Evolutionary conservation across 2,113 vertebrate genomes (phyloP).

Genomic region (Entelurus aequoreus): DNA sequence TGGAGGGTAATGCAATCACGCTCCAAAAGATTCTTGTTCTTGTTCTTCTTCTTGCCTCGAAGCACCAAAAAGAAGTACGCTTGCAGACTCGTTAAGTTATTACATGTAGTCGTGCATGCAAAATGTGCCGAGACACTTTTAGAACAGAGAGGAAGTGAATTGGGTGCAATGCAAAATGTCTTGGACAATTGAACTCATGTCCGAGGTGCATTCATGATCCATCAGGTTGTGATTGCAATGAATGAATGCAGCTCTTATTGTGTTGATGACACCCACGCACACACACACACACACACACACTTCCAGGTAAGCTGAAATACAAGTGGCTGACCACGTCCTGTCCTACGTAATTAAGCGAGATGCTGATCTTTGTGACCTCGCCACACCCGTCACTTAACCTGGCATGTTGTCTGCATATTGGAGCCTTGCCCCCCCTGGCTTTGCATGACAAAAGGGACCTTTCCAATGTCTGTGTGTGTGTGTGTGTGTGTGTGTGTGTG

Average conservation of each 20-base stretch:
- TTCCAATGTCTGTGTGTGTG: conserved; percentile 43
- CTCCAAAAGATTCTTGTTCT: background rate
- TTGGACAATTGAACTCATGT: background rate
- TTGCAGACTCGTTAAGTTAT: conserved; percentile 42
- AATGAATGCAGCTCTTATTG: conserved; percentile 25
- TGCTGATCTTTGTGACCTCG: conserved; percentile 73
- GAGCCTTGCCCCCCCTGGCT: conserved; percentile 57
- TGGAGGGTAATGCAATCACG: conserved; percentile 8
- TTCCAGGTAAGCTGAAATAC: conserved; percentile 44
- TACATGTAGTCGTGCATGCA: conserved; percentile 10
- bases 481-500: conserved; percentile 9
- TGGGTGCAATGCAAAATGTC: background rate
- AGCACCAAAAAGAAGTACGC: conserved; percentile 33
- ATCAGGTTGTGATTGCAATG: conserved; percentile 26
- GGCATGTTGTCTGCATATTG: conserved; percentile 69
- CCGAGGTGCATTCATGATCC: background rate
- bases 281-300: conserved; percentile 31
- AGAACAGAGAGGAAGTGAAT: background rate
- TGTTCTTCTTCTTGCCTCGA: conserved; percentile 21
- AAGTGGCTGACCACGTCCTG: conserved; percentile 29
- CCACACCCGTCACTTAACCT: conserved; percentile 76
- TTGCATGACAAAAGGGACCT: conserved; percentile 69
- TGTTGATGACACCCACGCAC: conserved; percentile 11
- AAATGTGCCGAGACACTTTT: background rate
- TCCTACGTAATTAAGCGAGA: conserved; percentile 71